Evolutionary conservation across 2,888 invertebrate genomes (phyloP), one percentile per base, ranked within the genome.

Genomic region (Noctua janthe): DNA sequence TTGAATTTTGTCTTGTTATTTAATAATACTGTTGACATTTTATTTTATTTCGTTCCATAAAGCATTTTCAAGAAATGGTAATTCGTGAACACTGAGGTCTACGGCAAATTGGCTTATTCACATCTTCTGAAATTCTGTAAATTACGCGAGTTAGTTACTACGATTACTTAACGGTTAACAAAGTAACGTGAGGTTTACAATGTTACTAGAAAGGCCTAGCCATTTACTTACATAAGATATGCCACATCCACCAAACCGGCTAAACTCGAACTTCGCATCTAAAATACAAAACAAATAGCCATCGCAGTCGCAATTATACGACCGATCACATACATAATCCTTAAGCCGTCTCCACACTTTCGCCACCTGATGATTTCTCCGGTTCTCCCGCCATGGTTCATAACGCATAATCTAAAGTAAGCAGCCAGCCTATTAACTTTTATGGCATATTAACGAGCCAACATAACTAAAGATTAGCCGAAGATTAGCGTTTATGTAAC

Each of bases 391-490:
- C 47, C 54, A 82, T 79, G 76, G 72, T 64, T 71, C 56, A 80
- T 71, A 76, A 74, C 72, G 78, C 66, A 80, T 85, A 88, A 89
- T 89, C 88, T 86, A 71, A 71, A 81, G 80, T 64, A 85, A 87
- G 82, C 79, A 77, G 69, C 35, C 43, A 76, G 78, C 81, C 82
- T 89, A 88, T 86, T 89, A 86, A 83, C 73, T 81, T 88, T 85
- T 80, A 89, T 76, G 87, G 82, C 88, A 88, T 87, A 88, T 88
- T 89, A 88, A 90, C 91, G 86, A 90, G 87, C 29, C 66, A 49
- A 84, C 87, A 87, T 91, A 89, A 90, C 82, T 89, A 89, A 86
- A 86, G 91, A 91, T 91, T 89, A 91, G 88, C 77, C 83, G 85
- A 83, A 85, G 91, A 91, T 92, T 88, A 91, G 80, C 74, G 81